Base-by-base conservation (phyloP, 64 coral and sea anemone species). In the Stichodactyla mertensii region DNA sequence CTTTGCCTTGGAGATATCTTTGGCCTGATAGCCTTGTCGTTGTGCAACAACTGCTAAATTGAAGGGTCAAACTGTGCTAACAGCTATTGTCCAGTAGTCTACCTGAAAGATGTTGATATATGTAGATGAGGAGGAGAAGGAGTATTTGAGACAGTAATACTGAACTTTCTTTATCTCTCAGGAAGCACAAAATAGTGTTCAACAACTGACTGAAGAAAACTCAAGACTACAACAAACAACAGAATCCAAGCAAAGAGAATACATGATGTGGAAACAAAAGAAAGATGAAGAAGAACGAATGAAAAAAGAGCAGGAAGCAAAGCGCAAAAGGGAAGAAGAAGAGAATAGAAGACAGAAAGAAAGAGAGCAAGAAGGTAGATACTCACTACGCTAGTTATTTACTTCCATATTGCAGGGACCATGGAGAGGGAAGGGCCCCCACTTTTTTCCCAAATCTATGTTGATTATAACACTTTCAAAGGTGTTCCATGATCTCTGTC, bases 271-370 rank as follows among this genome's bases (percentile, higher is more conserved):
- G 95, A 98, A 94, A 82, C 71, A 91, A 54, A 88, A 86, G 20
- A 94, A 98, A 87, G 95, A 98, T 61, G 93, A 94, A 52, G 95
- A 98, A 16, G 87, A 92, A 64, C 89, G 85, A 28, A 81, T 86
- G 78, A 89, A 84, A 62, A 91, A 79, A 62, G 95, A 98, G 56
- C 28, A 61, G 71, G 95, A 98, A 23, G 27, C 79, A 31, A 91
- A 67, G n/a, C 81, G 84, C 55, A 93, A 82, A 81, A 81, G 88
- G 57, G 95, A 94, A 89, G 95, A 94, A 71, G 95, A 98, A 52
- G 95, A 98, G 71, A 66, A 70, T 77, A 85, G 95, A 64, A 98
- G 81, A 92, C 95, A 98, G 64, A 94, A 87, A 54, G 92, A 98
- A 86, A 88, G 95, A 74, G 95, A 98, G 79, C 53, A 91, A 55